Conservation (phyloP, 2,888 invertebrate species). For the Antheraea assamensis region DNA sequence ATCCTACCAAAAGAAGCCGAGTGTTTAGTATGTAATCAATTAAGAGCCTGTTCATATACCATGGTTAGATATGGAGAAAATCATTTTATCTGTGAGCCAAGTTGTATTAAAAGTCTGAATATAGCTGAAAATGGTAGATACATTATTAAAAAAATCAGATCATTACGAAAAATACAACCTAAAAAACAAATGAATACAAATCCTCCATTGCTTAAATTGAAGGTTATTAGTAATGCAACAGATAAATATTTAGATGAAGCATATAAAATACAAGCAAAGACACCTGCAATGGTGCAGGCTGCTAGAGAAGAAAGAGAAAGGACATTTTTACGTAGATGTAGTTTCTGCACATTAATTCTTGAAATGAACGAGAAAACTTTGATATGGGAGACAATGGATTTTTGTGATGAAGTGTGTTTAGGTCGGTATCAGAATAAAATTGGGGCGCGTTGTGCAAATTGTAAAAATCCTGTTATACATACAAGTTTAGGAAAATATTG, state of each 20-base stretch:
- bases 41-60: constrained; percentile 72
- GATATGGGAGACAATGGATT: constrained; percentile 97
- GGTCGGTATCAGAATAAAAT: constrained; percentile 89
- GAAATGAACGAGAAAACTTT: constrained; percentile 84
- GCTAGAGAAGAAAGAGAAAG: constrained; percentile 82
- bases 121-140: constrained; percentile 64
- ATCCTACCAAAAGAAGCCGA: constrained; percentile 42
- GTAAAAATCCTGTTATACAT: constrained; percentile 88
- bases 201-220: constrained; percentile 69
- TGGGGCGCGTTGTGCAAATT: constrained; percentile 91
- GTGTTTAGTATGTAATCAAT: constrained; percentile 78
- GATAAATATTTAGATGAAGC: constrained; percentile 79
- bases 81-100: constrained; percentile 79
- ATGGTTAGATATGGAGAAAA: constrained; percentile 76
- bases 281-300: constrained; percentile 81
- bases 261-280: constrained; percentile 81
- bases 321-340: constrained; percentile 81
- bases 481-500: constrained; percentile 95
- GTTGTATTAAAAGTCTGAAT: constrained; percentile 81
- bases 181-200: constrained; percentile 21
- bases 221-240: constrained; percentile 78
- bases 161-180: constrained; percentile 31
- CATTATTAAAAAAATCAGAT: constrained; percentile 53
- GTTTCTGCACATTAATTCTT: constrained; percentile 79
- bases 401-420: constrained; percentile 93